A percentile compares a stretch with the other conserved stretches of the same genome.
Conservation (phyloP, 2,113 vertebrate species). For the Etheostoma cragini region DNA sequence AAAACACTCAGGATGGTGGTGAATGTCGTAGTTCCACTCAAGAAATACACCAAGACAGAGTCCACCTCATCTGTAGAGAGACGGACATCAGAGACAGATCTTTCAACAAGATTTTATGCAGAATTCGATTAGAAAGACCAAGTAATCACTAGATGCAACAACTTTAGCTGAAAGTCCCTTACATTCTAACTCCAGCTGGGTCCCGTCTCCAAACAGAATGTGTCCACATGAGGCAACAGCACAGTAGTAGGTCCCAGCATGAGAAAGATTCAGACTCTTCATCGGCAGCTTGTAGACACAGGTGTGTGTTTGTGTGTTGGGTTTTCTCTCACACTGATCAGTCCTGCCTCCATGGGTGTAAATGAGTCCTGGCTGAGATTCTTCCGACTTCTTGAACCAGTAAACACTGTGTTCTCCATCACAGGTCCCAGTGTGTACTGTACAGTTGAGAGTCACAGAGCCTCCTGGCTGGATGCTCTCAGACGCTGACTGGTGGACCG, state of each 20-base stretch:
- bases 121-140: too few relatives aligned
- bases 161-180: neutral
- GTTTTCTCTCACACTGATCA: too few relatives aligned
- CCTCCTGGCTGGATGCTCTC: slow-evolving; percentile 45
- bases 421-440: slow-evolving; percentile 35
- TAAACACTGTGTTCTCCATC: too few relatives aligned
- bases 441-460: slow-evolving; percentile 66
- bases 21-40: slow-evolving; percentile 6
- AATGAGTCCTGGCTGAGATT: too few relatives aligned
- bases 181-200: slow-evolving; percentile 15
- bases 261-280: too few relatives aligned
- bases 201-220: slow-evolving; percentile 58
- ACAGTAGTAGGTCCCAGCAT: too few relatives aligned
- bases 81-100: neutral
- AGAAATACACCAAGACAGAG: slow-evolving; percentile 6
- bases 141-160: neutral
- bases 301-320: too few relatives aligned
- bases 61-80: slow-evolving; percentile 22
- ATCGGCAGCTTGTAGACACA: too few relatives aligned
- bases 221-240: slow-evolving; percentile 56
- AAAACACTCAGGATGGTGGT: slow-evolving; percentile 6
- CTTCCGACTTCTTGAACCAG: too few relatives aligned
- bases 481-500: slow-evolving; percentile 38
- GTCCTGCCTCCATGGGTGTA: too few relatives aligned
- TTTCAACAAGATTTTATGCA: neutral